Evolutionary conservation across 2,797 vertebrate species (phyloP).

Genomic region (Sorex maritimensis): DNA sequence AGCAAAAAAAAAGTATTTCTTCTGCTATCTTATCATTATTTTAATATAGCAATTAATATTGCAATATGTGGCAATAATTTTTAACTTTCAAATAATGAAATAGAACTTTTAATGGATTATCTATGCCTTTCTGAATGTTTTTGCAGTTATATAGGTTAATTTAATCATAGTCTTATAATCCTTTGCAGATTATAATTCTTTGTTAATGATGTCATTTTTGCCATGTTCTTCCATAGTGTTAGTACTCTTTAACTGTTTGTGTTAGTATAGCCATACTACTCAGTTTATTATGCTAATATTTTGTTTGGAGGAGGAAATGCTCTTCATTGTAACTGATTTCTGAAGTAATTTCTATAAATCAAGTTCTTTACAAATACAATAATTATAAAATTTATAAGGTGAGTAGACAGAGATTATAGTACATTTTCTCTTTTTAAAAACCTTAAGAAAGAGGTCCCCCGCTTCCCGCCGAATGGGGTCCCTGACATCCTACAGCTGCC

Average conservation of each 20-base stretch:
- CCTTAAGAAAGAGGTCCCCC: too few species aligned
- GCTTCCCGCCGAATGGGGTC: too few species aligned
- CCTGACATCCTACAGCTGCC: too few species aligned
- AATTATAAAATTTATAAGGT: not conserved
- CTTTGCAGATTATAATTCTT: conserved; percentile 54
- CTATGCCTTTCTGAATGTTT: not conserved
- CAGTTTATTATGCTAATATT: not conserved
- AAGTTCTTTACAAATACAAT: conserved; percentile 42
- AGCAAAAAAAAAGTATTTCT: too few species aligned
- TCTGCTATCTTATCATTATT: too few species aligned
- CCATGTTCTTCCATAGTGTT: not conserved
- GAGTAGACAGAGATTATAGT: not conserved
- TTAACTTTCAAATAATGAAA: too few species aligned
- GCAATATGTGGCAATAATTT: too few species aligned
- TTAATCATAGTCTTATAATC: not conserved
- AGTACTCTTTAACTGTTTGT: conserved; percentile 31
- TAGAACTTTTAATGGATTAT: conserved; percentile 5
- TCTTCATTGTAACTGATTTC: not conserved
- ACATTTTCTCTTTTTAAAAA: conserved; percentile 13
- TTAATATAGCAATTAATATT: too few species aligned
- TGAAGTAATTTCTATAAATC: not conserved
- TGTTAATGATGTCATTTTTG: conserved; percentile 16
- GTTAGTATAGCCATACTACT: conserved; percentile 26
- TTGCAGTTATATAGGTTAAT: too few species aligned
- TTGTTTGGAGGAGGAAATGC: conserved; percentile 38